Evolutionary conservation across 2,797 vertebrate species (phyloP).

Genomic region (Eptatretus atami): DNA sequence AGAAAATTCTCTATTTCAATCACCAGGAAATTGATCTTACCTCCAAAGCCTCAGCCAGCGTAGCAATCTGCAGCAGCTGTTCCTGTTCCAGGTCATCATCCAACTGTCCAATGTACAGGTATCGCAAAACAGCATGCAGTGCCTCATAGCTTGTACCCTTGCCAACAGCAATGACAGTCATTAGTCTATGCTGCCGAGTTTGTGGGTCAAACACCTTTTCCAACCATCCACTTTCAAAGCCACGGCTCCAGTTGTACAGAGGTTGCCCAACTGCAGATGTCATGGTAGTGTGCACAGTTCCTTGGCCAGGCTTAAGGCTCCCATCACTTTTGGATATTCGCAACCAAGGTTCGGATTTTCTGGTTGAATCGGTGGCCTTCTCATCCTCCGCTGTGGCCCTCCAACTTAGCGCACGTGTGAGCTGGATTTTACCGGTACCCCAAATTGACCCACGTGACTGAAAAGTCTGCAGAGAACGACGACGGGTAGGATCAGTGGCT

Average conservation of each 20-base stretch:
- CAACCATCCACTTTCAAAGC: constrained; percentile 28
- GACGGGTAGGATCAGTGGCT: too few species aligned
- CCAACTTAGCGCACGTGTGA: too few species aligned
- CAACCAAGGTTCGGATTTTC: constrained; percentile 12
- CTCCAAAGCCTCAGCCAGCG: constrained; percentile 49
- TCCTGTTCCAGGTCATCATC: constrained; percentile 20
- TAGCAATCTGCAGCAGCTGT: constrained; percentile 49
- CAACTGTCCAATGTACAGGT: constrained; percentile 41
- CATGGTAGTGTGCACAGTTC: background rate
- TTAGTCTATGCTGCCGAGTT: constrained; percentile 21
- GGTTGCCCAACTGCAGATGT: too few species aligned
- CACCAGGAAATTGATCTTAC: background rate
- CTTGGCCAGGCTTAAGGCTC: background rate
- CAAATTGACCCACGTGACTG: too few species aligned
- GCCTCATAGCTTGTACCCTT: constrained; percentile 28
- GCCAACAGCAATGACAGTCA: constrained; percentile 44
- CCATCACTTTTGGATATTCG: constrained; percentile 10
- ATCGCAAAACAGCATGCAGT: constrained; percentile 34
- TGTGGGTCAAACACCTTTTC: constrained; percentile 32
- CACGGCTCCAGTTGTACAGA: constrained; percentile 24
- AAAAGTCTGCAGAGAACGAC: too few species aligned
- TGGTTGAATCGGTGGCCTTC: constrained; percentile 11
- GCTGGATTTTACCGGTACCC: too few species aligned
- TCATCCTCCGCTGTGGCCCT: too few species aligned
- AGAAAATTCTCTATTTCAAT: too few species aligned